phyloP scores from a whole-genome alignment of 2,113 vertebrate species.

The Sturnus vulgaris region DNA sequence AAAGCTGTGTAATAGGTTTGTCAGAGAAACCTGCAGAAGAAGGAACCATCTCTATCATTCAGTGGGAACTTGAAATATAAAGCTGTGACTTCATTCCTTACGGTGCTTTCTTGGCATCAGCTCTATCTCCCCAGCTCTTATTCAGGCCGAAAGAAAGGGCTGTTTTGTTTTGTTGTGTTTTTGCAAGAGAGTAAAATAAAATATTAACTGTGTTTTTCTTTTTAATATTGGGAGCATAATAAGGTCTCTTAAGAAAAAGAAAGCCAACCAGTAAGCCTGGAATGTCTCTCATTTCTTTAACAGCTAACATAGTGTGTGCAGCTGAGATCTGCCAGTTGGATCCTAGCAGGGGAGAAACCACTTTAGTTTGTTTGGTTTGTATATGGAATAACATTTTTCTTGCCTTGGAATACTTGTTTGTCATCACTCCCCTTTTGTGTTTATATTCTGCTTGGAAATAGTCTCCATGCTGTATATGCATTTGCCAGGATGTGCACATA shows the following conservation, averaged over 20 bases:
- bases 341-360: constrained; percentile 59
- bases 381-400: constrained; percentile 67
- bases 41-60: background rate
- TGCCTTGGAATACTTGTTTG: constrained; percentile 64
- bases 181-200: constrained; percentile 27
- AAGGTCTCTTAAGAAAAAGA: constrained; percentile 34
- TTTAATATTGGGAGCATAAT: constrained; percentile 39
- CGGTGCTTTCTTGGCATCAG: background rate
- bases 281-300: constrained; percentile 48
- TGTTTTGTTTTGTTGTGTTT: constrained; percentile 34
- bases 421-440: constrained; percentile 62
- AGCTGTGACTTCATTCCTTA: background rate
- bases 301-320: constrained; percentile 46
- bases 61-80: background rate
- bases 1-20: background rate
- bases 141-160: background rate
- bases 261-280: constrained; percentile 32
- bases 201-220: constrained; percentile 42
- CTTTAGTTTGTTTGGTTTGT: constrained; percentile 64
- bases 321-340: constrained; percentile 60
- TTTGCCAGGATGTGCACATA: constrained; percentile 63
- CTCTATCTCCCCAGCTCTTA: background rate
- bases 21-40: background rate
- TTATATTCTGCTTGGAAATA: constrained; percentile 59
- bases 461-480: constrained; percentile 30